Conservation (phyloP, 2,888 invertebrate genomes). For the Tetramorium bicarinatum region DNA sequence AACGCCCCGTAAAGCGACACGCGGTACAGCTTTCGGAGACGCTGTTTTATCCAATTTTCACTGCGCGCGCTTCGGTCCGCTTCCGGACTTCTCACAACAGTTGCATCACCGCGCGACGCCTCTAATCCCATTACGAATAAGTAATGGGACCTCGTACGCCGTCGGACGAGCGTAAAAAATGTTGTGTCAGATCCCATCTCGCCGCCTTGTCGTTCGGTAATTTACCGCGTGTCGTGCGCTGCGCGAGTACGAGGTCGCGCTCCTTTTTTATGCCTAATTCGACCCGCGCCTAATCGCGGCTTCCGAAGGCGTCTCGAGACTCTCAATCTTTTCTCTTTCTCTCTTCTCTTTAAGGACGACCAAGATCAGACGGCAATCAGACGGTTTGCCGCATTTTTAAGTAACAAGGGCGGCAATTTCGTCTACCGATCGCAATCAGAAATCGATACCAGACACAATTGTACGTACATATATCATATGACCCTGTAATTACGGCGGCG, state of each 20-base stretch:
- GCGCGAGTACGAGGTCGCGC: constrained; percentile 61
- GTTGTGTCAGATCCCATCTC: constrained; percentile 79
- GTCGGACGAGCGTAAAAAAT: constrained; percentile 79
- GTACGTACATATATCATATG: constrained; percentile 12
- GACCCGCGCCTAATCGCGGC: constrained; percentile 64
- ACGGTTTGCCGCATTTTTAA: constrained; percentile 22
- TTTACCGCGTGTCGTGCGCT: constrained; percentile 73
- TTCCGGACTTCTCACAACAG: constrained; percentile 35
- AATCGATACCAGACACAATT: constrained; percentile 28
- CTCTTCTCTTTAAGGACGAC: not conserved
- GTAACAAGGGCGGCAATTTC: constrained; percentile 29
- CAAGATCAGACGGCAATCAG: not conserved
- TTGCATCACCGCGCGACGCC: constrained; percentile 70
- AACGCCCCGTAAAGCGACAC: constrained; percentile 67
- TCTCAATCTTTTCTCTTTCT: not conserved
- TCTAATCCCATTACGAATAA: constrained; percentile 82
- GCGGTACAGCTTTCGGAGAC: constrained; percentile 41
- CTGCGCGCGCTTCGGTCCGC: constrained; percentile 20
- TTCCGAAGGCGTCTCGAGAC: constrained; percentile 56
- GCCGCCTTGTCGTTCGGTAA: constrained; percentile 73
- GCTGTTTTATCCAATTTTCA: constrained; percentile 64
- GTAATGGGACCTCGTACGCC: constrained; percentile 74
- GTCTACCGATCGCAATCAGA: constrained; percentile 21
- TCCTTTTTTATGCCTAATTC: constrained; percentile 61
- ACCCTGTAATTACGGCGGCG: constrained; percentile 25